Conservation (phyloP, 2,797 vertebrate species). For the Rhadinocentrus ornatus region DNA sequence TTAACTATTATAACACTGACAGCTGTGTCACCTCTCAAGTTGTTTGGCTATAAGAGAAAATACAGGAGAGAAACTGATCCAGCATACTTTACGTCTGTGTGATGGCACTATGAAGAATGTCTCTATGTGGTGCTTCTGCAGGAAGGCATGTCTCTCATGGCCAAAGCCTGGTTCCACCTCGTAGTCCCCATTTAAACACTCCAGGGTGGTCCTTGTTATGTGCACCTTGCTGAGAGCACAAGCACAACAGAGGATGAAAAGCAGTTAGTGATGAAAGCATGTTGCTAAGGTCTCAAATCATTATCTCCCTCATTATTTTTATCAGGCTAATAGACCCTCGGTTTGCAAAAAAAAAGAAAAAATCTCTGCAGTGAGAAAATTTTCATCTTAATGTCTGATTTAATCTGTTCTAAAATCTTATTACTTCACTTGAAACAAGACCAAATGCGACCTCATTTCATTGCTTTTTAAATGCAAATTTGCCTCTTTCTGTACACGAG, state of each 20-base stretch:
- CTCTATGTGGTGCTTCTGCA: slow-evolving; percentile 95
- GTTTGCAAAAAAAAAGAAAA: slow-evolving; percentile 27
- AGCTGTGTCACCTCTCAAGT: slow-evolving; percentile 42
- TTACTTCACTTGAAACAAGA: slow-evolving; percentile 52
- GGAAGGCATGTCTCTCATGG: slow-evolving; percentile 93
- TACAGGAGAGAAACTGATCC: not conserved
- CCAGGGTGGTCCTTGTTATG: slow-evolving; percentile 94
- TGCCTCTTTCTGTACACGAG: slow-evolving; percentile 38
- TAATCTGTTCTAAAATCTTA: slow-evolving; percentile 59
- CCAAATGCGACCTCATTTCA: slow-evolving; percentile 51
- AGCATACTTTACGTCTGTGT: slow-evolving; percentile 92
- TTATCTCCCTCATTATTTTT: slow-evolving; percentile 56
- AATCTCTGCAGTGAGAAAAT: slow-evolving; percentile 19
- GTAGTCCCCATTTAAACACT: slow-evolving; percentile 97
- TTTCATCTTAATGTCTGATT: slow-evolving; percentile 42
- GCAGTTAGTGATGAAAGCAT: slow-evolving; percentile 43
- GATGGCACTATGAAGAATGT: slow-evolving; percentile 98
- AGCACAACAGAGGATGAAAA: slow-evolving; percentile 31
- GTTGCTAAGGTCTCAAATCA: slow-evolving; percentile 32
- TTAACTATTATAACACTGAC: slow-evolving; percentile 54
- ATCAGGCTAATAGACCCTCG: slow-evolving; percentile 21
- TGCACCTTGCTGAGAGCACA: slow-evolving; percentile 91
- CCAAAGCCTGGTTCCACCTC: slow-evolving; percentile 96
- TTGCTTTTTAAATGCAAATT: slow-evolving; percentile 59
- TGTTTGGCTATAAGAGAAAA: not conserved